A percentile compares a stretch with the other conserved stretches of the same genome.
Evolutionary conservation across 2,888 invertebrate species (phyloP).

Genomic region (Anticlea derivata): DNA sequence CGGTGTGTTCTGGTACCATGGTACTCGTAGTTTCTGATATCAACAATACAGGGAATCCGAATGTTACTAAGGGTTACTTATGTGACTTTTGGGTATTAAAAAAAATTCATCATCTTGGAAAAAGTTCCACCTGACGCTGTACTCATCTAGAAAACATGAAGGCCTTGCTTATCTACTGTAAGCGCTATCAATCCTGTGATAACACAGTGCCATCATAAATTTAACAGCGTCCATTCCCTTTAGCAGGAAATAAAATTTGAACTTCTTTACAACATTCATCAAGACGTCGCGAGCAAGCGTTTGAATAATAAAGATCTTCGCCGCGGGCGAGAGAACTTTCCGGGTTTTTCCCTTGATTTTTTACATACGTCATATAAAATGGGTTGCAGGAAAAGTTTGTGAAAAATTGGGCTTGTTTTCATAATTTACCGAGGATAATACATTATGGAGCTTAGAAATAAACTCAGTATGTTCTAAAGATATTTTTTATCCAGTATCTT

Average conservation of each 20-base stretch:
- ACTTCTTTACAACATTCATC: slow-evolving; percentile 77
- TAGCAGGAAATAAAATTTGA: slow-evolving; percentile 68
- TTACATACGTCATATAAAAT: slow-evolving; percentile 16
- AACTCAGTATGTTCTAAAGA: no score
- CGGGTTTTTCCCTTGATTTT: slow-evolving; percentile 23
- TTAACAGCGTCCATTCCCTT: slow-evolving; percentile 61
- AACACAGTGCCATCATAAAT: slow-evolving; percentile 32
- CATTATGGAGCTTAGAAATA: no score
- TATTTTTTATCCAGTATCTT: no score
- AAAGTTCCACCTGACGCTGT: no score
- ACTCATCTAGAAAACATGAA: no score
- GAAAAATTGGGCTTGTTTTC: slow-evolving; percentile 6
- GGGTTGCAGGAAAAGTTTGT: slow-evolving; percentile 7
- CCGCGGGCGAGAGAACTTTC: slow-evolving; percentile 40
- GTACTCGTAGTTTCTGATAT: no score
- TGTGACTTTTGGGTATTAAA: no score
- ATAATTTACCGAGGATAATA: background rate
- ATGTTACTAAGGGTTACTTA: no score
- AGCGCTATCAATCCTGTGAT: background rate
- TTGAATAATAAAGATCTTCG: slow-evolving; percentile 68
- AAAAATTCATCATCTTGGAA: no score
- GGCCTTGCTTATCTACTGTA: no score
- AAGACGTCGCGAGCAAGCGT: slow-evolving; percentile 72
- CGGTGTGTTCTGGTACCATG: no score
- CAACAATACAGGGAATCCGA: no score